A percentile compares a stretch with the other conserved stretches of the same genome.
Conservation (phyloP, 2,113 vertebrate species). For the Crotalus horridus region DNA sequence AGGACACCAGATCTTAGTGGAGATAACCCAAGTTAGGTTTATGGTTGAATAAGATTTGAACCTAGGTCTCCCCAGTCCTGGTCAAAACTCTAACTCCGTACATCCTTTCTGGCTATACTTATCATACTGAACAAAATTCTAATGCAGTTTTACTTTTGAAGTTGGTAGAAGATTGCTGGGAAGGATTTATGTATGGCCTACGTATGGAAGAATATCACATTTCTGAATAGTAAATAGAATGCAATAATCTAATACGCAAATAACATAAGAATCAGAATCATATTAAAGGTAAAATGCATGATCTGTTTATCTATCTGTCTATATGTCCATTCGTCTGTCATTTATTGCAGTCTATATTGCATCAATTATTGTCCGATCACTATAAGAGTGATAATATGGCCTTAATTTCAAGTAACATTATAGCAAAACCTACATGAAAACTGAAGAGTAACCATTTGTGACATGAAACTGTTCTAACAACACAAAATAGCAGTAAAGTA, state of each 20-base stretch:
- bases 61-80: not conserved
- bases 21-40: not conserved
- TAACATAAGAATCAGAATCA: not conserved
- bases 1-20: not conserved
- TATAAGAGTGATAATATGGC: not conserved
- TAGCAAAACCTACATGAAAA: constrained; percentile 39
- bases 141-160: not conserved
- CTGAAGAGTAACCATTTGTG: constrained; percentile 14
- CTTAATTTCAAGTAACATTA: constrained; percentile 14
- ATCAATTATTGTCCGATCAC: not conserved
- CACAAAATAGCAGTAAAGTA: not conserved
- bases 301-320: not conserved
- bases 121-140: not conserved
- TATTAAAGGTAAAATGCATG: not conserved
- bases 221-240: not conserved
- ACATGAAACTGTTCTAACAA: constrained; percentile 24
- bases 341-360: not conserved
- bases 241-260: not conserved
- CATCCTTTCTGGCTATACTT: not conserved
- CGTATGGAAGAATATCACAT: not conserved
- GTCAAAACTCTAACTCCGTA: not conserved
- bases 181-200: not conserved
- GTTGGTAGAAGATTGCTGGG: not conserved
- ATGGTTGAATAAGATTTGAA: not conserved
- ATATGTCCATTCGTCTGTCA: not conserved